A percentile compares a stretch with the other conserved stretches of the same genome.
Evolutionary conservation across 2,888 invertebrate genomes (phyloP).

Genomic region (Drosophila mercatorum): DNA sequence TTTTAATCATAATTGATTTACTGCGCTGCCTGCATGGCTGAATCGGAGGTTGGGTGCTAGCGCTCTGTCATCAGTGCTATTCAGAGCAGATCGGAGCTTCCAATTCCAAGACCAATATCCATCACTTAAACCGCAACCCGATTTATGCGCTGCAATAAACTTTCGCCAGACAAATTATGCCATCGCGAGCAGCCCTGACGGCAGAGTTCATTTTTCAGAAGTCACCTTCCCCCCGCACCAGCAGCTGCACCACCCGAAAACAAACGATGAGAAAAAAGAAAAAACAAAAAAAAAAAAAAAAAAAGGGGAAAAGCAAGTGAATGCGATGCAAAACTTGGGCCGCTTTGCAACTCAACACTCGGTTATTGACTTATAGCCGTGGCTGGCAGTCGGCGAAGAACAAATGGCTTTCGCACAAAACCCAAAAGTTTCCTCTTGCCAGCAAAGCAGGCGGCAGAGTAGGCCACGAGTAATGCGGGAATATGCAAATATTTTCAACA

Average conservation of each 20-base stretch:
- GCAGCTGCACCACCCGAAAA: slow-evolving; percentile 12
- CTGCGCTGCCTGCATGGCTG: slow-evolving; percentile 34
- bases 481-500: slow-evolving; percentile 70
- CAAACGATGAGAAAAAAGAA: slow-evolving; percentile 5
- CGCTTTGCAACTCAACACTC: slow-evolving; percentile 75
- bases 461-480: slow-evolving; percentile 39
- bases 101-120: slow-evolving; percentile 36
- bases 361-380: slow-evolving; percentile 71
- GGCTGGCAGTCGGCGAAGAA: slow-evolving; percentile 36
- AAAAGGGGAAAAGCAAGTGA: background rate
- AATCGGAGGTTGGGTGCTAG: background rate
- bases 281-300: background rate
- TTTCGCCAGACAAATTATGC: slow-evolving; percentile 66
- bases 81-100: slow-evolving; percentile 19
- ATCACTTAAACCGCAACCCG: slow-evolving; percentile 43
- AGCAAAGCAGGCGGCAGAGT: slow-evolving; percentile 5
- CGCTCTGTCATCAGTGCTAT: slow-evolving; percentile 57
- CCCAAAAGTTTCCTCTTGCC: slow-evolving; percentile 47
- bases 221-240: background rate
- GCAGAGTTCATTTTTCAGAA: slow-evolving; percentile 66
- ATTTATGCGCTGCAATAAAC: slow-evolving; percentile 69
- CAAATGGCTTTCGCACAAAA: slow-evolving; percentile 49
- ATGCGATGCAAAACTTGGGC: slow-evolving; percentile 37
- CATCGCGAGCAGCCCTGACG: slow-evolving; percentile 40
- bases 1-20: slow-evolving; percentile 80